Evolutionary conservation across 2,888 invertebrate species (phyloP).

Genomic region (Vesta saturnalis): DNA sequence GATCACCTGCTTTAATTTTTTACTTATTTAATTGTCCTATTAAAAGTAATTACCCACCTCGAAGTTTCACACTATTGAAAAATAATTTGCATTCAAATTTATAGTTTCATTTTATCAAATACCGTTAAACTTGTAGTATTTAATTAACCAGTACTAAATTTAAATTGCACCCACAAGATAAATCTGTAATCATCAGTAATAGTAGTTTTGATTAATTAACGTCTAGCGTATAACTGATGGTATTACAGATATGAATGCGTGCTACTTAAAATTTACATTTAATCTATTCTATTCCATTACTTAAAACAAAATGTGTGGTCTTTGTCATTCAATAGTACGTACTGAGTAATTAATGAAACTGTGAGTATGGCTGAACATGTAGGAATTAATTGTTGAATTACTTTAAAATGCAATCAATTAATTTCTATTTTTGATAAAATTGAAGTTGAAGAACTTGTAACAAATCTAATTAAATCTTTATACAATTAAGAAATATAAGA

Average conservation of each 20-base stretch:
- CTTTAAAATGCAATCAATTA: neutral
- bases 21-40: conserved; percentile 10
- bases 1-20: conserved; percentile 7
- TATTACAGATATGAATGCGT: neutral
- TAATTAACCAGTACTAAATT: conserved; percentile 1
- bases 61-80: conserved; percentile 6
- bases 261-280: neutral
- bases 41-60: conserved; percentile 4
- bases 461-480: conserved; percentile 16
- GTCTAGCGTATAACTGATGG: conserved; percentile 1
- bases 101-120: conserved; percentile 4
- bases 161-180: neutral
- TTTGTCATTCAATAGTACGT: neutral
- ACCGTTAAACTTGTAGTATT: neutral
- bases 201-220: conserved; percentile 7
- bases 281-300: neutral
- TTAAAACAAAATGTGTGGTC: conserved; percentile 5
- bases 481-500: neutral
- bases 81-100: neutral
- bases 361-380: no score
- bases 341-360: no score
- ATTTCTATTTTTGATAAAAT: neutral
- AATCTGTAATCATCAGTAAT: neutral
- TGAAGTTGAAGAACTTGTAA: neutral
- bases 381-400: neutral